Evolutionary conservation across 2,797 vertebrate genomes (phyloP).

Genomic region (Naso thynnoides): DNA sequence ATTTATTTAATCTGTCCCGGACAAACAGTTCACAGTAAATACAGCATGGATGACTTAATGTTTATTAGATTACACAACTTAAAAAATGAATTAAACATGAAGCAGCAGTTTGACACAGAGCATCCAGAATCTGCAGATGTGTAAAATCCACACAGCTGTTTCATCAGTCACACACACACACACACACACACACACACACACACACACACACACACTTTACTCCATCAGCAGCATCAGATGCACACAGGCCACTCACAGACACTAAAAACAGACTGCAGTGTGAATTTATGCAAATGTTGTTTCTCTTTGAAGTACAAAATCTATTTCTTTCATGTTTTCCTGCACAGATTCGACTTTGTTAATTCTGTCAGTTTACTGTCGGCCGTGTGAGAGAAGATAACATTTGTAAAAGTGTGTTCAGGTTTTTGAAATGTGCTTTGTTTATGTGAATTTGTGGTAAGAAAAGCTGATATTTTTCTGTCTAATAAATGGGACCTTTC

Average conservation of each 20-base stretch:
- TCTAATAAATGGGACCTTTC: neutral
- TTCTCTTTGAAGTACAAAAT: conserved; percentile 31
- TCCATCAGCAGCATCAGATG: too few species aligned
- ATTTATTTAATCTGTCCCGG: too few species aligned
- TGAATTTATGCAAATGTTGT: conserved; percentile 24
- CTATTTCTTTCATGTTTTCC: conserved; percentile 36
- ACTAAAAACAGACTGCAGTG: conserved; percentile 16
- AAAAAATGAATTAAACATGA: too few species aligned
- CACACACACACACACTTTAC: too few species aligned
- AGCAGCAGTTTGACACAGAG: too few species aligned
- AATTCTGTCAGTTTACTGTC: neutral
- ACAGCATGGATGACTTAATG: too few species aligned
- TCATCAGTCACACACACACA: too few species aligned
- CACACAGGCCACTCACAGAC: neutral
- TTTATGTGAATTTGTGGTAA: neutral
- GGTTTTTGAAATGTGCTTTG: neutral
- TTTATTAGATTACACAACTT: too few species aligned
- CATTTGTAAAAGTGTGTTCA: neutral
- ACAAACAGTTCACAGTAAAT: too few species aligned
- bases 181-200: too few species aligned
- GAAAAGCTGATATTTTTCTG: neutral
- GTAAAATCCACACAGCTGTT: too few species aligned
- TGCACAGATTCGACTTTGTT: conserved; percentile 8
- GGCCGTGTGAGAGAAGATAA: neutral
- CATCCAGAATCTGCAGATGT: too few species aligned